phyloP scores from a whole-genome alignment of 2,113 vertebrate genomes.

The Tragelaphus imberbis region DNA sequence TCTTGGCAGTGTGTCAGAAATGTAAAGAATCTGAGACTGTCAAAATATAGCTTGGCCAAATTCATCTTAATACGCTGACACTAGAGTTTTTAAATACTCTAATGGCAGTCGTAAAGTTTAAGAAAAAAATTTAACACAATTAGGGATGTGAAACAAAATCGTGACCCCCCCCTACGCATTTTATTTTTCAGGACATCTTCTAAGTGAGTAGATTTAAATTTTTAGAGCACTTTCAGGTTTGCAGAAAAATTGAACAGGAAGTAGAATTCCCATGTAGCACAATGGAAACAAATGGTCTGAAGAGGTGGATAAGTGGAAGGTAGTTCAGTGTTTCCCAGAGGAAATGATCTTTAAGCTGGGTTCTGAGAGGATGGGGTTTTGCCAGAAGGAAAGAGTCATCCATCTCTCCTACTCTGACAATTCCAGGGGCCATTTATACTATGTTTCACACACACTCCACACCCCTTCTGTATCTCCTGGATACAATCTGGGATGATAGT shows the following conservation, averaged over 20 bases:
- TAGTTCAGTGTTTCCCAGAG: not conserved
- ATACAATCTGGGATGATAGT: not conserved
- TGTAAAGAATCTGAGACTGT: constrained; percentile 49
- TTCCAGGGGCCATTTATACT: not conserved
- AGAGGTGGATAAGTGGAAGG: not conserved
- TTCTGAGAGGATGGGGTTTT: not conserved
- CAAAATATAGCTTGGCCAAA: not conserved
- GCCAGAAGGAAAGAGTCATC: not conserved
- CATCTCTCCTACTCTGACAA: not conserved
- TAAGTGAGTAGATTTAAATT: not conserved
- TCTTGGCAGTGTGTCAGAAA: constrained; percentile 38
- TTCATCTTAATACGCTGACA: not conserved
- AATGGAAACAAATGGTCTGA: not conserved
- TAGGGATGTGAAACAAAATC: not conserved
- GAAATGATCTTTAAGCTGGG: not conserved
- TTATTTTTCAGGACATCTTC: not conserved
- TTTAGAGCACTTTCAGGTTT: not conserved
- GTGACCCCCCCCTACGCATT: not conserved
- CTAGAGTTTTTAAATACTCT: not conserved
- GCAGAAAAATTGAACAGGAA: not conserved
- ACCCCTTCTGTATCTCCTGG: not conserved
- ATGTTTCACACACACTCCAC: not conserved
- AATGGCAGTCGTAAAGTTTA: not conserved
- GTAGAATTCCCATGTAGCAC: not conserved
- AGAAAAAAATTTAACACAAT: not conserved